Conservation (phyloP, 2,797 vertebrate species). For the Molothrus aeneus region DNA sequence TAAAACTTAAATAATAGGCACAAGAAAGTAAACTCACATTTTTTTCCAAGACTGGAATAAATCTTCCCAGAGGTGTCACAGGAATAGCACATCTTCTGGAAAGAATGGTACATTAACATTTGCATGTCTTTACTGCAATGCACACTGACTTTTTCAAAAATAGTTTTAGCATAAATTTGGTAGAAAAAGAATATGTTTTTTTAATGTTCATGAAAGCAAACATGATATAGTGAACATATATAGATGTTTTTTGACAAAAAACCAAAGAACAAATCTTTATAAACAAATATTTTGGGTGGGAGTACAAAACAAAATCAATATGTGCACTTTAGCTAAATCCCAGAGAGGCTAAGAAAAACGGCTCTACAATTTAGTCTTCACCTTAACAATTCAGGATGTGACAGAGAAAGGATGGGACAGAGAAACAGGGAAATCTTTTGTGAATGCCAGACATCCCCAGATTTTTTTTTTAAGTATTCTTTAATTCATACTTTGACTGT, state of each 20-base stretch:
- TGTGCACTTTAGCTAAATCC: neutral
- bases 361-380: neutral
- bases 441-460: neutral
- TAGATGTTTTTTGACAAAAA: neutral
- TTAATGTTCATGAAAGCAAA: neutral
- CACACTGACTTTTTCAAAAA: neutral
- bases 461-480: neutral
- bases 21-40: accelerated
- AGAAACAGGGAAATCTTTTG: neutral
- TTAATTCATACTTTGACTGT: neutral
- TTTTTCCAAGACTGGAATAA: neutral
- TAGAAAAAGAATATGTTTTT: neutral
- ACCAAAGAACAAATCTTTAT: neutral
- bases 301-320: neutral
- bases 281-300: neutral
- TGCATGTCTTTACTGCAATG: neutral
- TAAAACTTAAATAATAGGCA: neutral
- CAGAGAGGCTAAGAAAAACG: neutral
- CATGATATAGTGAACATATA: neutral
- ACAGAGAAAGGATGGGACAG: neutral
- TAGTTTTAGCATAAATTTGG: neutral
- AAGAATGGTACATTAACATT: neutral
- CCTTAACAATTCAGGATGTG: neutral
- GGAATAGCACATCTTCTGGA: neutral
- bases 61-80: neutral